Conservation (phyloP, 2,888 invertebrate genomes). For the Sacculina carcini region DNA sequence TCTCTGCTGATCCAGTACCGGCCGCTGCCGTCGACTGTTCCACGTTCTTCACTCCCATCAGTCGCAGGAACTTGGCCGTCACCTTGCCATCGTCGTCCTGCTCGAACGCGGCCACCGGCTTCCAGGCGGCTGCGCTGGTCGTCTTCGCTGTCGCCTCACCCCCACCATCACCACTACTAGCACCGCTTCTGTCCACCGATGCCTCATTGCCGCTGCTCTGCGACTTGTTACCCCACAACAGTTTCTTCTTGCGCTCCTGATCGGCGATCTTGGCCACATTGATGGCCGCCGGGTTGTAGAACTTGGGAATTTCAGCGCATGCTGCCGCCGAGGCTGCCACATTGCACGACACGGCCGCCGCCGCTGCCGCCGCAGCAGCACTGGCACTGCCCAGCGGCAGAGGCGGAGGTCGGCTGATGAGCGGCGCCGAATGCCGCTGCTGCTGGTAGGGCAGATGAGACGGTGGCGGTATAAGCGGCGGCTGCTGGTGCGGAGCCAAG, state of each 20-base stretch:
- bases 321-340: constrained; percentile 12
- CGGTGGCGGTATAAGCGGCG: too few relatives aligned
- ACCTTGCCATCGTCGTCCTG: constrained; percentile 77
- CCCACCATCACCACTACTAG: neutral
- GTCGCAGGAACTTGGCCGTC: constrained; percentile 74
- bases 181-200: neutral
- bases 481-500: too few relatives aligned
- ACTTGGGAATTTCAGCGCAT: constrained; percentile 32
- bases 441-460: neutral
- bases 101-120: constrained; percentile 63
- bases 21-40: constrained; percentile 3
- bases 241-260: constrained; percentile 68
- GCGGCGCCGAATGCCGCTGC: neutral
- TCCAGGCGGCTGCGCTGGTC: constrained; percentile 19
- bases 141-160: neutral
- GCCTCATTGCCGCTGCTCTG: neutral
- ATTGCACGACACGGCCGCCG: neutral
- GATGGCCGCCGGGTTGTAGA: constrained; percentile 45
- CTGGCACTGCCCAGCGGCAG: neutral
- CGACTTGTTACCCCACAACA: constrained; percentile 57
- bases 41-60: constrained; percentile 72
- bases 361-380: neutral
- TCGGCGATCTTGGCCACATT: constrained; percentile 57
- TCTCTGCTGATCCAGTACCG: constrained; percentile 15
- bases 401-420: neutral